Base-by-base conservation (phyloP, 2,888 invertebrate species). In the Spisula subtruncata region DNA sequence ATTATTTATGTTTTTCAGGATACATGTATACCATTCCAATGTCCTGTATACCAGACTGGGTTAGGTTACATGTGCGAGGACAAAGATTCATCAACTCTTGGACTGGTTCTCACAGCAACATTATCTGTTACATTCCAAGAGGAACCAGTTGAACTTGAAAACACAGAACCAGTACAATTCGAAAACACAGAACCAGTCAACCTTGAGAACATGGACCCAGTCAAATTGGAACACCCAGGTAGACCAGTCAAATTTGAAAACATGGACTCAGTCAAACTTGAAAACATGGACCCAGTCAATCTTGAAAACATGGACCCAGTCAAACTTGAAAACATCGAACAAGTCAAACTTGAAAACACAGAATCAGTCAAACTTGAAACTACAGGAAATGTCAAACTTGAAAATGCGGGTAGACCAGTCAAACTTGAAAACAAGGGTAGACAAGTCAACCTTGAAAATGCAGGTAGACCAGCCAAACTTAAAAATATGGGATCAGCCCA, bases 31-130 rank as follows among this genome's bases (percentile, higher is more conserved):
- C 48, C 32, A 54, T 80, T 89, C 41, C 18, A 51, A 83, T 89
- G 89, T 35, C 89, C 89, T 4, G 35, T 89, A 29, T 51, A 89
- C 29, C 80, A 89, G 35, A 35, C 20, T 66, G 56, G 83, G 10
- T 29, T 79, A 29, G 32, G 25, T 8, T 81, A 80, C 29, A n/a
- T 83, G 1, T 89, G 89, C 32, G 20, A 83, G 41, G 25, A 80
- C 20, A 79, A 80, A 66, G 29, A 86, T 16, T n/a, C 18, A 20
- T 18, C 29, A 8, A 83, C 83, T 0, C 48, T 51, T 80, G 89
- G 89, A 18, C 81, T 89, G 35, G 80, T 86, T 51, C 10, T 89
- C 41, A 29, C 48, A 80, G 35, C 80, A n/a, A 86, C 46, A 12
- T 51, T 86, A 16, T 54, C 20, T 20, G 35, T 86, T 12, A 29